These are phyloP conservation scores for Drosophila buzzatii DNA, from an alignment of 2,888 invertebrate species.

Conservation along the genomic window DNA sequence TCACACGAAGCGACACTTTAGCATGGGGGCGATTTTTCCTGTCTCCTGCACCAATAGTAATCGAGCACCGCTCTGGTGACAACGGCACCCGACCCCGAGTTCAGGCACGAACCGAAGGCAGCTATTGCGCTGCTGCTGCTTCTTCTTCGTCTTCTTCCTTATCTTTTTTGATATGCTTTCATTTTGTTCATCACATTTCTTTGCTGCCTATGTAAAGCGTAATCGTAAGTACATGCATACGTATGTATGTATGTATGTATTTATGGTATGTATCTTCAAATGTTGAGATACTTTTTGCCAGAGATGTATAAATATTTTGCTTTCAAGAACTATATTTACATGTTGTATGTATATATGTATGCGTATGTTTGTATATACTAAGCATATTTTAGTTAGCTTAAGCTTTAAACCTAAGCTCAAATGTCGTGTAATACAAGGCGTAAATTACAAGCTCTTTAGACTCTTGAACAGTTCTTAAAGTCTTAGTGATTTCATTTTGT, in stretches of 20 bases:
- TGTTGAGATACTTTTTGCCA: slow-evolving; percentile 2
- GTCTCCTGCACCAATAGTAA: slow-evolving; percentile 81
- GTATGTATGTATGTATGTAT: not conserved
- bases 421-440: not conserved
- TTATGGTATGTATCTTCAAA: no score
- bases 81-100: slow-evolving; percentile 62
- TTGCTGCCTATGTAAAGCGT: slow-evolving; percentile 36
- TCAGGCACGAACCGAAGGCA: slow-evolving; percentile 28
- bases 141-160: slow-evolving; percentile 10
- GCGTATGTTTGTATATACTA: not conserved
- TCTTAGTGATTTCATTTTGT: not conserved
- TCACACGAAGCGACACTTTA: slow-evolving; percentile 80
- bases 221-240: slow-evolving; percentile 6
- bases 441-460: not conserved
- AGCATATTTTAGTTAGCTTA: not conserved
- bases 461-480: not conserved
- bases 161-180: slow-evolving; percentile 36
- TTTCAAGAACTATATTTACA: slow-evolving; percentile 7
- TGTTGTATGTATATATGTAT: not conserved
- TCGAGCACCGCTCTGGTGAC: slow-evolving; percentile 76
- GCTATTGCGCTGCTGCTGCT: slow-evolving; percentile 17
- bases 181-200: slow-evolving; percentile 29
- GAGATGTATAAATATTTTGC: slow-evolving; percentile 27
- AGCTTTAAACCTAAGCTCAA: not conserved
- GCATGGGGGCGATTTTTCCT: slow-evolving; percentile 77